Conservation (phyloP, 2,113 vertebrate genomes). For the Chauna torquata region DNA sequence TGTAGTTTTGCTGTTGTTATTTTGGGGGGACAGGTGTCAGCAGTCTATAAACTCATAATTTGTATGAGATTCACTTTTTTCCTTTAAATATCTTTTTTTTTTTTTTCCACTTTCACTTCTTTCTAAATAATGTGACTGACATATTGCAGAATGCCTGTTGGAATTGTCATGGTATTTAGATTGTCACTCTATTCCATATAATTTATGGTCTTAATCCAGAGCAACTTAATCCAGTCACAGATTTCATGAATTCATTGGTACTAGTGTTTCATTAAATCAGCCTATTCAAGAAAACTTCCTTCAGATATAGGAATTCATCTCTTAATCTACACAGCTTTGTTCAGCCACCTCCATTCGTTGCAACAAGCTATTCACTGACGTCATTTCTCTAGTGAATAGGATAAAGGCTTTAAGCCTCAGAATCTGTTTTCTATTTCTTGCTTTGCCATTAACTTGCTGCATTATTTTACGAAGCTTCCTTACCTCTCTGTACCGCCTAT, state of each 20-base stretch:
- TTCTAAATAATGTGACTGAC: not conserved
- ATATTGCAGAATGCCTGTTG: not conserved
- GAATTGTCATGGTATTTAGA: not conserved
- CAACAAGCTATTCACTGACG: not conserved
- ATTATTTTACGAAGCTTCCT: not conserved
- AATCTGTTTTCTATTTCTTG: not conserved
- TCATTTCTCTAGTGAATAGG: not conserved
- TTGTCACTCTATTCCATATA: not conserved
- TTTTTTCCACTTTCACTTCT: not conserved
- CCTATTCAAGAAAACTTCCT: not conserved
- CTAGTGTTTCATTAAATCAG: not conserved
- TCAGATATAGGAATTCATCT: not conserved
- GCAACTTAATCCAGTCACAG: not conserved
- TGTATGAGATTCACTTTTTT: not conserved
- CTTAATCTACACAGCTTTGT: not conserved
- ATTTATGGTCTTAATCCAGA: slow-evolving; percentile 3
- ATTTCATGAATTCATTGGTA: not conserved
- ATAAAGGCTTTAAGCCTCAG: not conserved
- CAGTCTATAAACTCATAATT: not conserved
- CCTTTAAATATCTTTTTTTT: not conserved
- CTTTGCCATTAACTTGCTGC: not conserved
- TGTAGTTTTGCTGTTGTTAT: not conserved
- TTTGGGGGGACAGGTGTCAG: not conserved
- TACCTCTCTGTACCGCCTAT: not conserved
- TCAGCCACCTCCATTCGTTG: not conserved